Conservation (phyloP, 2,797 vertebrate genomes). For the Lacerta viridis region DNA sequence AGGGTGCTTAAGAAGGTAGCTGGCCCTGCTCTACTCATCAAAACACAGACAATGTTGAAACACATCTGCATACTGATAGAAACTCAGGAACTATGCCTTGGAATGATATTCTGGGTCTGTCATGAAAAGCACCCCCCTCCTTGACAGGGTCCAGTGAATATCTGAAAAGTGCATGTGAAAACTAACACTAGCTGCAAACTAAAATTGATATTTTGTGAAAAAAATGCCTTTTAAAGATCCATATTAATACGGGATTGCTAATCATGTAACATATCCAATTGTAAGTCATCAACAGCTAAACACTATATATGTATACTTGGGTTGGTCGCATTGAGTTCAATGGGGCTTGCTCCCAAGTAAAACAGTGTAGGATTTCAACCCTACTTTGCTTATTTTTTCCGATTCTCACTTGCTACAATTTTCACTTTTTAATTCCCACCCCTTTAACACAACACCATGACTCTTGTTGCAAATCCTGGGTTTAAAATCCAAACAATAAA, state of each 20-base stretch:
- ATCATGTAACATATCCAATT: slow-evolving; percentile 12
- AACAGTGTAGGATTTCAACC: background rate
- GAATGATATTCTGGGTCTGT: too few relatives aligned
- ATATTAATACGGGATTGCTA: slow-evolving; percentile 19
- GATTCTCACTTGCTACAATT: slow-evolving; percentile 6
- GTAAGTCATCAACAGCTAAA: background rate
- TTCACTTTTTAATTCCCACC: slow-evolving; percentile 63
- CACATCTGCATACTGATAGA: background rate
- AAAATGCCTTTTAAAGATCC: slow-evolving; percentile 32
- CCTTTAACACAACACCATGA: slow-evolving; percentile 57
- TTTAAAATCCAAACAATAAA: slow-evolving; percentile 61
- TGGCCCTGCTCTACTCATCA: background rate
- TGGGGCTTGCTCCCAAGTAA: background rate
- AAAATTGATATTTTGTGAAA: slow-evolving; percentile 45
- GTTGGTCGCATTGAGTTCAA: background rate
- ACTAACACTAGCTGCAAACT: background rate
- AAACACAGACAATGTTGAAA: background rate
- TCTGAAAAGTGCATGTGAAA: slow-evolving; percentile 3
- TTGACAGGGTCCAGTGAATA: too few relatives aligned
- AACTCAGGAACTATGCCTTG: background rate
- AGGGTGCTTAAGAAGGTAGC: background rate
- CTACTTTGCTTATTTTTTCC: background rate
- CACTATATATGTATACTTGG: background rate
- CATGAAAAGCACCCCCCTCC: too few relatives aligned
- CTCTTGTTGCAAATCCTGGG: slow-evolving; percentile 40